Evolutionary conservation across 2,113 vertebrate genomes (phyloP).

Genomic region (Erythrolamprus reginae): DNA sequence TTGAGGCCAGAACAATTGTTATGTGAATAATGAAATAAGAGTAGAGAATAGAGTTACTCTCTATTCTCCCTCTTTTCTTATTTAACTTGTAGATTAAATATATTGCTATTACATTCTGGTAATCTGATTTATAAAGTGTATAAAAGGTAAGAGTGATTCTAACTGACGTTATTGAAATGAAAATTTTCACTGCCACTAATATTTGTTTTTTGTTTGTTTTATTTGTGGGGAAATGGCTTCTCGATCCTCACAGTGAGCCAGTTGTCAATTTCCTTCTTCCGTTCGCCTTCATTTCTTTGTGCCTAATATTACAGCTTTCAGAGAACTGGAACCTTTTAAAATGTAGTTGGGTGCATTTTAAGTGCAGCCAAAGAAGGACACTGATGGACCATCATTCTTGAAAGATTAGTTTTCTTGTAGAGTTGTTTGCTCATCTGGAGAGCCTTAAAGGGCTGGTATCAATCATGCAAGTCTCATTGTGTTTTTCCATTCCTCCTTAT

Average conservation of each 20-base stretch:
- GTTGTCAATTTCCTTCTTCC: neutral
- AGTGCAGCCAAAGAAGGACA: neutral
- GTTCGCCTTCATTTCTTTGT: neutral
- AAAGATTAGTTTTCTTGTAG: neutral
- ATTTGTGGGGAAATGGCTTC: neutral
- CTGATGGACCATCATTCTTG: neutral
- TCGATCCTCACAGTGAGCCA: neutral
- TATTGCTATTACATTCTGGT: neutral
- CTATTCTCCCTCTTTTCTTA: constrained; percentile 25
- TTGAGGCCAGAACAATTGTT: constrained; percentile 9
- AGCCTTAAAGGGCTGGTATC: neutral
- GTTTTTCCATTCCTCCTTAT: neutral
- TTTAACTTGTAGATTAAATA: neutral
- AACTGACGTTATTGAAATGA: neutral
- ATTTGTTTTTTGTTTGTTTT: neutral
- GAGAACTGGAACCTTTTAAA: neutral
- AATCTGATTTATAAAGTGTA: neutral
- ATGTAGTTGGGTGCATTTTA: neutral
- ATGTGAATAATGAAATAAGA: constrained; percentile 40
- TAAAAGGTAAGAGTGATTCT: neutral
- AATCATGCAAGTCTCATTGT: neutral
- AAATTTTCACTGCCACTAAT: neutral
- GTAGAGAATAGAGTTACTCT: constrained; percentile 16
- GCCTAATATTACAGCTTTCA: neutral
- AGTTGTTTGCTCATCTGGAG: neutral